phyloP scores from a whole-genome alignment of 2,113 vertebrate genomes.

The Oophaga pumilio region DNA sequence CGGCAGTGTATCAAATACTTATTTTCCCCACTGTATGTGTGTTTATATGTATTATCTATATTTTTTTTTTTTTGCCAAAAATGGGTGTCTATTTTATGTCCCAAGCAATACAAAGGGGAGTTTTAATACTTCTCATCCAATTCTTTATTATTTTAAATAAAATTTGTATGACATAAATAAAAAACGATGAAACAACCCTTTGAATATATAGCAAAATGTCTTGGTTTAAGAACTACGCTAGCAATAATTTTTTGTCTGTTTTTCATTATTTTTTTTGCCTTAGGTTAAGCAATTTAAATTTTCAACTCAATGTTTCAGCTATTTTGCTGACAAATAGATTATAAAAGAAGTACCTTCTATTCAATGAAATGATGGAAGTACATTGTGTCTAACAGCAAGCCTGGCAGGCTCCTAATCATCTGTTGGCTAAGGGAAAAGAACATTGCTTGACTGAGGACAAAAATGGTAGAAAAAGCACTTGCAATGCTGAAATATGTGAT shows the following conservation, averaged over 20 bases:
- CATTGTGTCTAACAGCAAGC: slow-evolving; percentile 48
- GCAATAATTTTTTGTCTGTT: slow-evolving; percentile 19
- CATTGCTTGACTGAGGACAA: slow-evolving; percentile 47
- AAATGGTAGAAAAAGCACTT: slow-evolving; percentile 44
- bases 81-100: no score
- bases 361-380: slow-evolving; percentile 52
- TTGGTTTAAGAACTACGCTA: background rate
- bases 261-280: slow-evolving; percentile 4
- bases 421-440: slow-evolving; percentile 47
- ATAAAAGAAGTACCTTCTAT: slow-evolving; percentile 50
- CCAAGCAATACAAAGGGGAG: no score
- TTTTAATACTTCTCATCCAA: no score
- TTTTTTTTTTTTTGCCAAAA: no score
- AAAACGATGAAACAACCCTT: no score
- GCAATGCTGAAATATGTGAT: slow-evolving; percentile 36
- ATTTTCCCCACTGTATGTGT: no score
- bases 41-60: no score
- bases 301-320: slow-evolving; percentile 50
- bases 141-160: no score
- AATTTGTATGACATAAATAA: no score
- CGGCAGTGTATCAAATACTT: no score
- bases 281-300: slow-evolving; percentile 54
- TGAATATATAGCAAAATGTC: background rate
- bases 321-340: slow-evolving; percentile 58
- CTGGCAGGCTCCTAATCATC: slow-evolving; percentile 57